Evolutionary conservation across 1,140 invertebrate genomes (phyloP).

Genomic region (Hylaeus volcanicus): DNA sequence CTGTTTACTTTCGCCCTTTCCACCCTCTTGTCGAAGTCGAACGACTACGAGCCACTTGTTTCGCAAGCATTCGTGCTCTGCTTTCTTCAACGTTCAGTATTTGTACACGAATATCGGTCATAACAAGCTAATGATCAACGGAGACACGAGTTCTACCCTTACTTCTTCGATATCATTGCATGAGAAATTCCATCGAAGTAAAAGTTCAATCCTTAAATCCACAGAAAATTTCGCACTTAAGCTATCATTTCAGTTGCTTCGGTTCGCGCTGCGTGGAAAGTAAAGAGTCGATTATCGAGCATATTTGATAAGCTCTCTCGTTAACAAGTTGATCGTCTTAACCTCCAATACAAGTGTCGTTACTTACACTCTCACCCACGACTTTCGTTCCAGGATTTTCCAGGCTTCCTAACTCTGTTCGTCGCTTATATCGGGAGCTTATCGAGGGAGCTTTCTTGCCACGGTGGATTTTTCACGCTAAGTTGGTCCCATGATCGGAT

Average conservation of each 20-base stretch:
- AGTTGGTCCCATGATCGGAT: conserved; percentile 24
- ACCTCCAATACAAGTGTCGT: conserved; percentile 16
- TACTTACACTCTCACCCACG: conserved; percentile 28
- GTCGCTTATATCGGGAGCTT: conserved; percentile 49
- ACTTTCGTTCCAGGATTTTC: conserved; percentile 48
- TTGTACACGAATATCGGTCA: too few species aligned
- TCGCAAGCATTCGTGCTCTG: not conserved
- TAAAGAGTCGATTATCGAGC: not conserved
- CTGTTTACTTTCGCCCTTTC: conserved; percentile 18
- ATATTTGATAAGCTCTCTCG: conserved; percentile 11
- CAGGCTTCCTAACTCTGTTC: conserved; percentile 45
- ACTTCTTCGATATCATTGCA: not conserved
- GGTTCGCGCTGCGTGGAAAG: not conserved
- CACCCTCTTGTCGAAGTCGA: not conserved
- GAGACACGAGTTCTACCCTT: too few species aligned
- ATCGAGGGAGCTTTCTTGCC: conserved; percentile 42
- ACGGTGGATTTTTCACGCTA: conserved; percentile 45
- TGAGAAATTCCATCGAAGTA: not conserved
- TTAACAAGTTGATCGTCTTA: conserved; percentile 32
- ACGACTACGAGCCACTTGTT: not conserved
- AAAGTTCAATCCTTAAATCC: not conserved
- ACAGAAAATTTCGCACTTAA: not conserved
- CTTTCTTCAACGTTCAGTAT: not conserved
- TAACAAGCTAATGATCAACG: too few species aligned
- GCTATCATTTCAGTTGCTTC: not conserved